These are phyloP conservation scores for Holcopasites calliopsidis DNA, from an alignment of 1,140 invertebrate species.

Conservation along the genomic window DNA sequence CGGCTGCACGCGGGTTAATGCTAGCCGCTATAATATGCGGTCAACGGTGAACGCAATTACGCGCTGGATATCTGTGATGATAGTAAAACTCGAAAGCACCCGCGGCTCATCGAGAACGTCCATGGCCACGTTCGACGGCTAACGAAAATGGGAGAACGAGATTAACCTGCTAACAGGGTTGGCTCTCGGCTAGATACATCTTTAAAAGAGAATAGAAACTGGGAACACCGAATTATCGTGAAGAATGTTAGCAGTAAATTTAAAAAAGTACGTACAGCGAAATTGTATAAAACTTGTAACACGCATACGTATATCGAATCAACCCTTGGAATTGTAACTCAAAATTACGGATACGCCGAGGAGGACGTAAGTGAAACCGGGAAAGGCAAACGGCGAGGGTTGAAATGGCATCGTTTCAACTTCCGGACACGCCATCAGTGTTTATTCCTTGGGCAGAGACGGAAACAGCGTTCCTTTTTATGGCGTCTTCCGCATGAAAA, in stretches of 20 bases:
- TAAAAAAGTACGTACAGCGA: too few relatives aligned
- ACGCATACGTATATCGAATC: too few relatives aligned
- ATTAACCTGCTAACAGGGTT: too few relatives aligned
- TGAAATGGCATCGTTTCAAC: not conserved
- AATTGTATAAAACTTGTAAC: too few relatives aligned
- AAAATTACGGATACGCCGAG: not conserved
- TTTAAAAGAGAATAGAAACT: too few relatives aligned
- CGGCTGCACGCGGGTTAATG: slow-evolving; percentile 34
- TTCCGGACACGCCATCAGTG: not conserved
- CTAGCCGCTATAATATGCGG: slow-evolving; percentile 27
- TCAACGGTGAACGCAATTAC: slow-evolving; percentile 26
- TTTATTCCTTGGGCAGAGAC: not conserved
- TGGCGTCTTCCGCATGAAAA: not conserved
- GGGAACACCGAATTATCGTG: too few relatives aligned
- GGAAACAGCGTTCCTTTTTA: not conserved
- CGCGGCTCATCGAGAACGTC: not conserved
- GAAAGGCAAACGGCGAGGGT: not conserved
- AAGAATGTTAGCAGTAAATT: too few relatives aligned
- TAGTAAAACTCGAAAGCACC: slow-evolving; percentile 24
- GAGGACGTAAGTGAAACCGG: not conserved
- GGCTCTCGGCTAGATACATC: too few relatives aligned
- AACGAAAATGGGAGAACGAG: not conserved
- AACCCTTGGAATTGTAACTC: too few relatives aligned
- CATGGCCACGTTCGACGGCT: not conserved
- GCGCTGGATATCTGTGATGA: slow-evolving; percentile 19